Percentiles rank a stretch among this genome's conserved stretches.
These are phyloP conservation scores for Phymanthus crucifer DNA, from an alignment of 92 coral and sea anemone species.

Conservation along the genomic window DNA sequence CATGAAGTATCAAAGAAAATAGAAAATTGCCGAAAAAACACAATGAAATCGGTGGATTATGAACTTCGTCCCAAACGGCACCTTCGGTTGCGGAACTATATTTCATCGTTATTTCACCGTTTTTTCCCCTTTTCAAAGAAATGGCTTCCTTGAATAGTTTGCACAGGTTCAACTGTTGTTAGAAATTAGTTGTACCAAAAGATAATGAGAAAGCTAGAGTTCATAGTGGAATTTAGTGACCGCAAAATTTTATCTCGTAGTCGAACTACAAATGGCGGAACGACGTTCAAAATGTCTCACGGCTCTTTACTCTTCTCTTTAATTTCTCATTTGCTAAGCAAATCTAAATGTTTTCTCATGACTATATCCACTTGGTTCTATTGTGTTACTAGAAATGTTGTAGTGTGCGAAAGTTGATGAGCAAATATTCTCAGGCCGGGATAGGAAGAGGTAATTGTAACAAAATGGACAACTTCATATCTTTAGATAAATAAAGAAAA, in stretches of 20 bases:
- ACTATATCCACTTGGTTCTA: neutral
- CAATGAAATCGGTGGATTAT: no score
- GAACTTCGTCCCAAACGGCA: neutral
- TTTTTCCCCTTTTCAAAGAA: no score
- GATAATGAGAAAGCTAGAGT: no score
- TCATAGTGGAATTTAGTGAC: no score
- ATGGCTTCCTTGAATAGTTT: no score
- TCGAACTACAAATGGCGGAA: neutral
- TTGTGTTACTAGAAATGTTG: slow-evolving; percentile 12
- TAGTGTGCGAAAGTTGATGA: slow-evolving; percentile 40
- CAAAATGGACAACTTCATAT: slow-evolving; percentile 4
- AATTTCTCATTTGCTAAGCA: neutral
- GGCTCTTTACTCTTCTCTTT: slow-evolving; percentile 3
- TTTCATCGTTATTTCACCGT: no score
- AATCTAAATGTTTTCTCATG: slow-evolving; percentile 23
- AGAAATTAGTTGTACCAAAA: no score
- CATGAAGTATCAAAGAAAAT: neutral
- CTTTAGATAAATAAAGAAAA: neutral
- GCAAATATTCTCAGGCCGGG: slow-evolving; percentile 37
- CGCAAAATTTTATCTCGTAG: neutral
- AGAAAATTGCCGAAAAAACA: neutral
- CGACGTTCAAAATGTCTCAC: slow-evolving; percentile 13
- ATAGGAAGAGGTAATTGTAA: neutral
- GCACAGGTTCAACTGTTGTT: no score
- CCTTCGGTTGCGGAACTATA: neutral